Conservation (phyloP, 2,113 vertebrate species). For the Thamnophis sirtalis region DNA sequence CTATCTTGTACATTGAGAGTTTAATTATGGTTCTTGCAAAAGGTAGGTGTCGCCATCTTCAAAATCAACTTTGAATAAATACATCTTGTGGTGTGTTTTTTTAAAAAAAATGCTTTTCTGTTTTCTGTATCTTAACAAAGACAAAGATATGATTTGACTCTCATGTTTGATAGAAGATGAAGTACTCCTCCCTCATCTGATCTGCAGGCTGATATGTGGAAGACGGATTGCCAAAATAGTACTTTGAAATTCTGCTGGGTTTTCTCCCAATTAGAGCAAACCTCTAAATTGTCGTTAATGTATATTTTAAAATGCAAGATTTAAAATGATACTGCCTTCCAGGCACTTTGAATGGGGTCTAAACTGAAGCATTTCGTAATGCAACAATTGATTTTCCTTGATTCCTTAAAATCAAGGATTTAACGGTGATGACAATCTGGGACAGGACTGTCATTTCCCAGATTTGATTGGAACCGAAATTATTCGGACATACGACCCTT, state of each 20-base stretch:
- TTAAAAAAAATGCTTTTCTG: conserved; percentile 1
- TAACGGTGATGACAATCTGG: not conserved
- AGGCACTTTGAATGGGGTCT: not conserved
- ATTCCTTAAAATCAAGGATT: not conserved
- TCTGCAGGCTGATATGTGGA: conserved; percentile 19
- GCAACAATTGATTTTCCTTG: not conserved
- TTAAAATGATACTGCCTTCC: not conserved
- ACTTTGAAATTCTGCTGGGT: not conserved
- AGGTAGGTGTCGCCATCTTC: conserved; percentile 45
- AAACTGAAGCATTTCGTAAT: not conserved
- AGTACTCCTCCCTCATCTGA: conserved; percentile 1
- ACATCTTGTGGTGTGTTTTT: not conserved
- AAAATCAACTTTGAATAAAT: conserved; percentile 19
- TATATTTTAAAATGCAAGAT: not conserved
- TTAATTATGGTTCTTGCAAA: conserved; percentile 2
- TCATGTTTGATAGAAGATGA: conserved; percentile 59
- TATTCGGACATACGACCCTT: not conserved
- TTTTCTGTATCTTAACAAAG: not conserved
- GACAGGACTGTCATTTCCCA: not conserved
- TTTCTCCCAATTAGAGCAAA: not conserved
- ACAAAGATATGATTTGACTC: conserved; percentile 17
- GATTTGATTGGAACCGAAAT: not conserved
- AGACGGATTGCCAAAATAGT: conserved; percentile 36
- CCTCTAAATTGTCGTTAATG: not conserved
- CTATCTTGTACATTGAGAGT: not conserved